Conservation (phyloP, 2,113 vertebrate species). For the Phrynosoma blainvillii region DNA sequence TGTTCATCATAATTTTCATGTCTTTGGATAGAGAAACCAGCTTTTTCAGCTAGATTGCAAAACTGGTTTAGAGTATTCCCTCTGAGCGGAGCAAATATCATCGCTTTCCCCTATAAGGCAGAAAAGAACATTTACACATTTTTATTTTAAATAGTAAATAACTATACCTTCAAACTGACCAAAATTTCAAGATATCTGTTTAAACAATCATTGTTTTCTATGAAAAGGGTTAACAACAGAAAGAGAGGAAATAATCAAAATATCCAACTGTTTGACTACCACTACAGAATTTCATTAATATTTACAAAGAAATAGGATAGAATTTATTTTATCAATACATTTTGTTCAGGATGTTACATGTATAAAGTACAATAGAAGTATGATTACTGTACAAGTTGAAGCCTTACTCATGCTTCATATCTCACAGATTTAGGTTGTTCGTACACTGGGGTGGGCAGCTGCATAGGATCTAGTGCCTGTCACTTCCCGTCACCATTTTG, state of each 20-base stretch:
- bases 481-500: no score
- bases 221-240: slow-evolving; percentile 36
- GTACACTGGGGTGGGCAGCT: neutral
- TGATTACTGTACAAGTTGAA: neutral
- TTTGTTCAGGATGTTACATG: slow-evolving; percentile 34
- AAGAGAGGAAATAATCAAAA: slow-evolving; percentile 34
- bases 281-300: slow-evolving; percentile 31
- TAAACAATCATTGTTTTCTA: slow-evolving; percentile 49
- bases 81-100: slow-evolving; percentile 92
- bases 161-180: slow-evolving; percentile 49
- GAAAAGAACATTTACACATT: slow-evolving; percentile 75
- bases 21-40: slow-evolving; percentile 88
- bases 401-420: slow-evolving; percentile 26
- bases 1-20: slow-evolving; percentile 95
- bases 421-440: neutral
- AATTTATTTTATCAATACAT: slow-evolving; percentile 46
- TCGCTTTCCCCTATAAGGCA: slow-evolving; percentile 87
- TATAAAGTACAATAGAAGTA: slow-evolving; percentile 50
- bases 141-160: slow-evolving; percentile 61
- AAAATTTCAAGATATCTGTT: slow-evolving; percentile 46
- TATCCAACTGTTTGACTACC: slow-evolving; percentile 49
- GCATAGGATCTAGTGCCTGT: no score
- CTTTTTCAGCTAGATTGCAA: slow-evolving; percentile 90
- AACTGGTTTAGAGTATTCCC: slow-evolving; percentile 93
- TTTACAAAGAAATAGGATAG: slow-evolving; percentile 43